Evolutionary conservation across 1,140 invertebrate genomes (phyloP), one percentile per base, ranked within the genome.

Genomic region (Venustaconcha ellipsiformis): DNA sequence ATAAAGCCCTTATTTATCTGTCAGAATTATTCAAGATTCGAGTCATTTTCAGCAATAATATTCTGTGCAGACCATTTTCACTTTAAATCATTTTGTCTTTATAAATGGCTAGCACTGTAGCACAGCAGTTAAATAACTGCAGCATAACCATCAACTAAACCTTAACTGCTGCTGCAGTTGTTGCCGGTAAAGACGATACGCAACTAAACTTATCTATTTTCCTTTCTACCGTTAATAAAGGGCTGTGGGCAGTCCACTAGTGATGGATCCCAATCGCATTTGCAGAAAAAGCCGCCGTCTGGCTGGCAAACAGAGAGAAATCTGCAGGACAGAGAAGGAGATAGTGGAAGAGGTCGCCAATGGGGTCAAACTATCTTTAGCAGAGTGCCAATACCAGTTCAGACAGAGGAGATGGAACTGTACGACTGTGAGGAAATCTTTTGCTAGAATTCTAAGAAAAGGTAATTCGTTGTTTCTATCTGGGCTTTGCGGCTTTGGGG

Each of bases 261-360:
- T 97, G 81, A 93, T 97, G 91, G 96, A 98, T 90, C 95, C 95
- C 67, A 93, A 94, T 87, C 92, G 94, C 88, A 93, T 97, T 79
- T 98, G 96, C 90, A 94, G 94, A 81, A 95, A 96, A 90, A 94
- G 93, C 64, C 92, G 94, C 18, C 92, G 94, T 79, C 67, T 91
- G 23, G 84, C 88, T 68, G 94, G 94, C 58, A 94, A 94, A 86
- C 92, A 95, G 83, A 93, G 92, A 37, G 72, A 90, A 30, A 90
- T 91, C 26, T 92, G 91, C 76, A 84, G 86, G 60, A 86, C 86
- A 48, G 87, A 90, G 68, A 88, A 86, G 23, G 87, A 89, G 74
- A 87, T 92, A 89, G 74, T 89, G 17, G 76, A 80, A 17, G 84
- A 89, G 76, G 87, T 89, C 14, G 85, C 86, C 14, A 87, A 86